Evolutionary conservation across 2,888 invertebrate genomes (phyloP), one percentile per base, ranked within the genome.

Genomic region (Andrena bucephala): DNA sequence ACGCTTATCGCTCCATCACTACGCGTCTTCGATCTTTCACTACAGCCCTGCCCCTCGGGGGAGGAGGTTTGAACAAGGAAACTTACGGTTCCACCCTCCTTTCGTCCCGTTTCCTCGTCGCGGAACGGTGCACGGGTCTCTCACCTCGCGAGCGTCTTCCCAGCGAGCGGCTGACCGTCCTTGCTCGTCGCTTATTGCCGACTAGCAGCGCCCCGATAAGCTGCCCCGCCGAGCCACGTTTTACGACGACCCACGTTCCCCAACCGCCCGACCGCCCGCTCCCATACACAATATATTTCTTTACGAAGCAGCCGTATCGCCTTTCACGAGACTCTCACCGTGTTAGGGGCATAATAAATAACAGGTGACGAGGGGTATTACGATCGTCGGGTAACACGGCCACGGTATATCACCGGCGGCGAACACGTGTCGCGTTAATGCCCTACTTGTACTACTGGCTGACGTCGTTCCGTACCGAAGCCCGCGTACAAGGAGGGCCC

Each of bases 381-480:
- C 54, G 68, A 67, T 63, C 81, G 73, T 31, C 63, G 6, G 10
- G 54, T 57, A 70, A 48, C 48, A 27, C 52, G 50, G 57, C 42
- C 16, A 50, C 13, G 16, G 27, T 79, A 50, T 59, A 69, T 57
- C 80, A 52, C 42, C 57, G 24, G 5, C 24, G 27, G 20, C 62
- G 73, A 81, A 81, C 72, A 80, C 80, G 80, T 73, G 80, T 79
- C 79, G 77, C 65, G 78, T 70, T 79, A 79, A 79, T 77, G 4
- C 33, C 54, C 29, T n/a, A 27, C 65, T 77, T 59, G 70, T 70
- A 70, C 66, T 48, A 81, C 81, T 70, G 59, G 57, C 63, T 62
- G 16, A 24, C 66, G 59, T 13, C 24, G 66, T 31, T 42, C 13
- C 27, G 31, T 54, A 36, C 29, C 52, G 60, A 27, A 60, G 33